Conservation (phyloP, 2,797 vertebrate species). For the Catostomus latipinnis region DNA sequence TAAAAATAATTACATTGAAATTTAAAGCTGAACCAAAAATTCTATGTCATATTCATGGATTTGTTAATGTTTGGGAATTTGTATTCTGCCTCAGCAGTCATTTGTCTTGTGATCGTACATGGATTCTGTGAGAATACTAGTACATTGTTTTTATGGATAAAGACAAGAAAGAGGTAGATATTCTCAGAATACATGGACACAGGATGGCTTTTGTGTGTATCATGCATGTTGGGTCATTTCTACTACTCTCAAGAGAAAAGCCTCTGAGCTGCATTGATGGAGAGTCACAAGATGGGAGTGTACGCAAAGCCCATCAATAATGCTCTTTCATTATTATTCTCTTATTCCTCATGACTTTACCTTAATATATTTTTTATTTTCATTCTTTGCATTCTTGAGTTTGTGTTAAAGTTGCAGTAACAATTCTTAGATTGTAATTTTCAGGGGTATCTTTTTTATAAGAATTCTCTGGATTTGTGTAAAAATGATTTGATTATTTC, state of each 20-base stretch:
- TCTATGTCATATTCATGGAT: background rate
- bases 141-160: slow-evolving; percentile 7
- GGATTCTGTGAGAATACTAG: slow-evolving; percentile 19
- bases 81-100: background rate
- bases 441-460: background rate
- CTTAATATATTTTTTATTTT: slow-evolving; percentile 6
- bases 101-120: slow-evolving; percentile 30
- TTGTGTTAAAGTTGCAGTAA: background rate
- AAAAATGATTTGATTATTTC: too few species aligned
- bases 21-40: background rate
- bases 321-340: slow-evolving; percentile 71
- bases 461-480: background rate
- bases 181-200: slow-evolving; percentile 13
- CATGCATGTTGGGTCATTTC: slow-evolving; percentile 57
- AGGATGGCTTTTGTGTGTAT: slow-evolving; percentile 45
- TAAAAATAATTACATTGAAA: background rate
- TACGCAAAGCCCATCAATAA: slow-evolving; percentile 71
- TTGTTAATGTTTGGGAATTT: background rate
- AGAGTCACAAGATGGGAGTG: slow-evolving; percentile 76
- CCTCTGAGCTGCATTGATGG: slow-evolving; percentile 67
- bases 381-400: slow-evolving; percentile 14
- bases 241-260: slow-evolving; percentile 50
- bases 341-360: slow-evolving; percentile 50
- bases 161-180: slow-evolving; percentile 30
- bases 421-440: background rate